Conservation (phyloP, 2,888 invertebrate species). For the Clostera curtula region DNA sequence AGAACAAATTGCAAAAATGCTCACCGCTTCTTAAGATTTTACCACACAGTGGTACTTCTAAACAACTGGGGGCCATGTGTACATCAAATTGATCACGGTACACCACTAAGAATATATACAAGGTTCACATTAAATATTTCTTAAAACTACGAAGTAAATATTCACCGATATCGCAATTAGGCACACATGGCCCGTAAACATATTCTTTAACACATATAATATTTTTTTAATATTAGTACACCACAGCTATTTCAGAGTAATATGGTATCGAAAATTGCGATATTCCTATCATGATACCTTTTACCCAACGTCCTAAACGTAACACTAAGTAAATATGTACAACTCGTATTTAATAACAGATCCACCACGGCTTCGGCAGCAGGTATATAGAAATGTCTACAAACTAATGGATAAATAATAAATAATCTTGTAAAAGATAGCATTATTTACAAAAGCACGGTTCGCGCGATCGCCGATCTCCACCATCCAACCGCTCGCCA, state of each 20-base stretch:
- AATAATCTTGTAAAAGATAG: slow-evolving; percentile 63
- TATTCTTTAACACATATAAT: slow-evolving; percentile 29
- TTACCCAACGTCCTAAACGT: slow-evolving; percentile 18
- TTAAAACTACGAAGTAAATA: slow-evolving; percentile 32
- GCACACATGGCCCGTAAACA: slow-evolving; percentile 33
- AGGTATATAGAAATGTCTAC: slow-evolving; percentile 35
- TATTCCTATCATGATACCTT: slow-evolving; percentile 15
- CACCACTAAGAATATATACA: slow-evolving; percentile 66
- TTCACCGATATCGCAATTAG: slow-evolving; percentile 30
- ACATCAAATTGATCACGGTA: slow-evolving; percentile 56
- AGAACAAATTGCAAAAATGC: slow-evolving; percentile 66
- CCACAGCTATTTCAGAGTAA: slow-evolving; percentile 21
- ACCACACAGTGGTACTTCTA: slow-evolving; percentile 11
- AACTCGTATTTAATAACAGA: slow-evolving; percentile 35
- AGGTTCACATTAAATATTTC: slow-evolving; percentile 37
- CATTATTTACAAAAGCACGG: slow-evolving; percentile 69
- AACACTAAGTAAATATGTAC: slow-evolving; percentile 35
- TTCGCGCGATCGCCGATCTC: slow-evolving; percentile 43
- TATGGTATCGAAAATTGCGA: slow-evolving; percentile 19
- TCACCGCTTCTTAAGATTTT: slow-evolving; percentile 15
- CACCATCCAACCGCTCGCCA: slow-evolving; percentile 24
- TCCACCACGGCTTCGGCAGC: slow-evolving; percentile 30
- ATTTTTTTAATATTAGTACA: slow-evolving; percentile 18
- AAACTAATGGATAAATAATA: slow-evolving; percentile 65
- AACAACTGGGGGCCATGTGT: slow-evolving; percentile 27